A percentile compares a stretch with the other conserved stretches of the same genome.
Evolutionary conservation across 2,797 vertebrate genomes (phyloP).

Genomic region (Platyrinchus mystaceus): DNA sequence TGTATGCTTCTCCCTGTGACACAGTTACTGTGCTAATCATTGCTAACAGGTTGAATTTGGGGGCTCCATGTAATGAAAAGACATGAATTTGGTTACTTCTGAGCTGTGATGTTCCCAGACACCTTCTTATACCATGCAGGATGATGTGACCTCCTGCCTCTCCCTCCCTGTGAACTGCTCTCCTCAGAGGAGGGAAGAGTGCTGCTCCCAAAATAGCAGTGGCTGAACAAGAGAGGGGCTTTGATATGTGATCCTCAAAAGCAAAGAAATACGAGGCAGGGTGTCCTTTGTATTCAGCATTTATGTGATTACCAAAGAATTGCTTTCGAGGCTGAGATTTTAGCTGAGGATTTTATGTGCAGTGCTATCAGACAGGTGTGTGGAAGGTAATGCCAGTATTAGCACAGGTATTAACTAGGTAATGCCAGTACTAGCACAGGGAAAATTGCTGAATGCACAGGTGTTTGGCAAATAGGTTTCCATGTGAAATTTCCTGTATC

Average conservation of each 20-base stretch:
- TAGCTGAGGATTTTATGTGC: not conserved
- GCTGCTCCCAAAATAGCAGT: not conserved
- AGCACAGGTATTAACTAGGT: not conserved
- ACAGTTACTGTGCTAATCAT: not conserved
- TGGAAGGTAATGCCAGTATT: not conserved
- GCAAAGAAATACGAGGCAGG: not conserved
- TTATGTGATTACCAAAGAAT: not conserved
- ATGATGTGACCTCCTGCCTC: not conserved
- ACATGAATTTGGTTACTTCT: not conserved
- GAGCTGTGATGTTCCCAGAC: not conserved
- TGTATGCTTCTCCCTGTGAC: not conserved
- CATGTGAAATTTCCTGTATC: not conserved
- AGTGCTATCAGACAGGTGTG: not conserved
- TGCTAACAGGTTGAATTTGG: not conserved
- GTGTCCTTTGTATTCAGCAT: not conserved
- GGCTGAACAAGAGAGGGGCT: not conserved
- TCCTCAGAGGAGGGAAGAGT: not conserved
- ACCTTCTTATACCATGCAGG: not conserved
- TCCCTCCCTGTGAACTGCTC: not conserved
- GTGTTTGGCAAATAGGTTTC: not conserved
- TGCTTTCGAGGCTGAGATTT: not conserved
- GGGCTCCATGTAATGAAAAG: not conserved
- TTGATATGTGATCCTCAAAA: not conserved
- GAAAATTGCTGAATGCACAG: not conserved
- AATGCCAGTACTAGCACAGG: not conserved